Base-by-base conservation (phyloP, 2,113 vertebrate species). In the Conger conger region DNA sequence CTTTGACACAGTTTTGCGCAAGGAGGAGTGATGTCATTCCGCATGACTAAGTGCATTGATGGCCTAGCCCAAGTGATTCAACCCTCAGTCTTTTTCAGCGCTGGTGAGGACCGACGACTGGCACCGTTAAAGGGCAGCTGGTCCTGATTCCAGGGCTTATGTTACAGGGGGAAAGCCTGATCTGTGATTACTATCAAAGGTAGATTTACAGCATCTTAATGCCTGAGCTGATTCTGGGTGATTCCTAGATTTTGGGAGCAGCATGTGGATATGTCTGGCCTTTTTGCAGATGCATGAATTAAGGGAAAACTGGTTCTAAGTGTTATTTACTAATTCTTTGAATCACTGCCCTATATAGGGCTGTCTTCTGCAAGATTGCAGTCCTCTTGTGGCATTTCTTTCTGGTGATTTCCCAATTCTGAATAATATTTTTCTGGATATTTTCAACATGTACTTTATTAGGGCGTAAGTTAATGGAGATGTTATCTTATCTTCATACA, bases 101-200 rank as follows among this genome's bases (percentile, higher is more conserved):
- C 57, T 63, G 20, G 57, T 63, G 57, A 7, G 0, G 57, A 20
- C 4, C 3, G 37, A 37, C 37, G 38, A 8, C 36, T 78, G 76
- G 36, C 20, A 13, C 37, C 33, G 1, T 38, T 78, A 30, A 36
- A 78, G 37, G n/a, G 76, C 17, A 38, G 16, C 11, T 13, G 36
- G 73, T 76, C 37, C 35, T 78, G 37, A 78, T 78, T 78, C 38
- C 76, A 15, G 35, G 16, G 16, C 30, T 78, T 78, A 30, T 78
- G 76, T 78, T 37, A 37, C 33, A 38, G 35, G 35, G 36, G 1
- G 23, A 54, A 50, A 50, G 40, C 17, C 30, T 33, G 57, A 63
- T 63, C 23, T 68, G 81, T 82, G 81, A 40, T 68, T 82, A 68
- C 57, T 82, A 35, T 57, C 80, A 54, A 54, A n/a, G 79, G 40